Evolutionary conservation across 2,888 invertebrate species (phyloP).

Genomic region (Sarcophaga subvicina): DNA sequence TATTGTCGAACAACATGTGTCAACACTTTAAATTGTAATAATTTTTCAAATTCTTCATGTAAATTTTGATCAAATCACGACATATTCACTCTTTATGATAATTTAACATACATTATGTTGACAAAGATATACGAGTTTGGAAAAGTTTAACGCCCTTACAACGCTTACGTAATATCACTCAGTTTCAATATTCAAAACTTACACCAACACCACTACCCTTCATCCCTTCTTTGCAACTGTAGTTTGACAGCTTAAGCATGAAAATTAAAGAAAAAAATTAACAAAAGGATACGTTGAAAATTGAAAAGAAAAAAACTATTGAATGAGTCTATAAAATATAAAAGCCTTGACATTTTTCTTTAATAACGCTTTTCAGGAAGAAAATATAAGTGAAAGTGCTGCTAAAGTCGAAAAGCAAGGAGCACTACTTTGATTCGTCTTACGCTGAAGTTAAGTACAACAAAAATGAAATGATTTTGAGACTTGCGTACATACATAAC

Average conservation of each 20-base stretch:
- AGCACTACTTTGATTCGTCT: neutral
- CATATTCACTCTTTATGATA: constrained; percentile 13
- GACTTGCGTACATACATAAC: no score
- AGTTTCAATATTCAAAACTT: constrained; percentile 5
- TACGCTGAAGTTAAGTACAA: no score
- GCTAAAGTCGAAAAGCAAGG: neutral
- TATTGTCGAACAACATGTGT: constrained; percentile 48
- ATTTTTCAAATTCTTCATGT: constrained; percentile 61
- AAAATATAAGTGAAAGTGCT: constrained; percentile 46
- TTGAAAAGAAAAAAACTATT: constrained; percentile 20
- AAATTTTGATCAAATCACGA: constrained; percentile 18
- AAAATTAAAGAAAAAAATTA: constrained; percentile 30
- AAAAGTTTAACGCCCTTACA: constrained; percentile 31
- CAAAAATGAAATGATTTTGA: no score
- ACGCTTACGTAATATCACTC: neutral
- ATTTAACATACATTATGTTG: constrained; percentile 76
- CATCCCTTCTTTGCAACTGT: constrained; percentile 66
- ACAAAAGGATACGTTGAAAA: constrained; percentile 42
- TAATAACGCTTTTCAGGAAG: constrained; percentile 18
- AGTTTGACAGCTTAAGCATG: constrained; percentile 49
- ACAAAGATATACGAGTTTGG: constrained; percentile 76
- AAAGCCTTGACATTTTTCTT: constrained; percentile 56
- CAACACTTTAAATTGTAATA: constrained; percentile 56
- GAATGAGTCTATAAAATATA: constrained; percentile 42
- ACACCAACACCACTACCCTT: constrained; percentile 18